phyloP scores from a whole-genome alignment of 2,113 vertebrate genomes.

The Dasyornis broadbenti region DNA sequence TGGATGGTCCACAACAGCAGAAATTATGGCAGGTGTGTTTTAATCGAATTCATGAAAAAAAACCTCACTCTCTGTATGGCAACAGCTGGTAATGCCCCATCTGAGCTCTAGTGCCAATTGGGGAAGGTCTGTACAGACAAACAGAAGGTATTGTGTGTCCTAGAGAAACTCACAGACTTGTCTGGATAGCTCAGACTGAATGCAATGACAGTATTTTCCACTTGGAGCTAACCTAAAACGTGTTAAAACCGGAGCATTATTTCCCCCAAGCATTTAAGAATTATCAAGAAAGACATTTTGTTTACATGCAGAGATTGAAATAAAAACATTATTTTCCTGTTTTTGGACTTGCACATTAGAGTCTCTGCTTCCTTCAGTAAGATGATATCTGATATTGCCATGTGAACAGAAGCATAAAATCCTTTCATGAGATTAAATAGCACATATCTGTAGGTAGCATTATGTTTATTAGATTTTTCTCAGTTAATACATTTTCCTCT shows the following conservation, averaged over 20 bases:
- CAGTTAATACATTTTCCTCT: conserved; percentile 24
- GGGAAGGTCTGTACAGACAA: neutral
- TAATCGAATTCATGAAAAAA: neutral
- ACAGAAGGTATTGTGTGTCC: fast-evolving
- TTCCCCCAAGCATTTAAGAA: neutral
- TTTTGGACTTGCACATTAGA: neutral
- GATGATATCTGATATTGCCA: neutral
- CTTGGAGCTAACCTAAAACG: neutral
- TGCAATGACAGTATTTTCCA: neutral
- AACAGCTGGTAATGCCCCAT: neutral
- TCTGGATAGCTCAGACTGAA: neutral
- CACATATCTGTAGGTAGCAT: conserved; percentile 7
- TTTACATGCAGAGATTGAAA: neutral
- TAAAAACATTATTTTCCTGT: neutral
- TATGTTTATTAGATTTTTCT: conserved; percentile 43
- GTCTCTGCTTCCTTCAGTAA: neutral
- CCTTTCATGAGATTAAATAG: conserved; percentile 23
- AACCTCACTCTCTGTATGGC: neutral
- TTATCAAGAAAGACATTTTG: neutral
- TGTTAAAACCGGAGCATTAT: neutral
- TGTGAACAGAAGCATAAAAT: conserved; percentile 29
- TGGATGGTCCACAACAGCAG: neutral
- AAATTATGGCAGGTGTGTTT: neutral
- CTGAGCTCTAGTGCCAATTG: neutral
- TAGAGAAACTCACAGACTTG: neutral